Conservation (phyloP, 2,113 vertebrate species). For the Saguinus midas region DNA sequence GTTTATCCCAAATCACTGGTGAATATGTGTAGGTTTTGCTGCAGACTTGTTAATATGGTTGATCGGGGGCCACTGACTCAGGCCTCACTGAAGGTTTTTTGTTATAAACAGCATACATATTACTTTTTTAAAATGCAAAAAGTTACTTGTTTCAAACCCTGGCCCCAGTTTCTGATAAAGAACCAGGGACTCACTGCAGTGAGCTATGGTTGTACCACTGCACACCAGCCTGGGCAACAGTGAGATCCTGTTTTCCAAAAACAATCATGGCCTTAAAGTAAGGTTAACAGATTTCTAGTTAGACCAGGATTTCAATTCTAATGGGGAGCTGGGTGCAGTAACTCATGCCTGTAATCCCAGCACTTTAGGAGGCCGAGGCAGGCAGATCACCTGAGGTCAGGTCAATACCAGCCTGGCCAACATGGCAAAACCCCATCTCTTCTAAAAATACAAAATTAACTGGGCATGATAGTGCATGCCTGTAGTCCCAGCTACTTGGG, state of each 20-base stretch:
- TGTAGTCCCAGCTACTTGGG: too few relatives aligned
- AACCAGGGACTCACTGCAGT: neutral
- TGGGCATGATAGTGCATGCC: too few relatives aligned
- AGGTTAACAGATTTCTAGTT: neutral
- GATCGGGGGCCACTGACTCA: neutral
- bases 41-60: neutral
- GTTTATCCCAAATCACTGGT: neutral
- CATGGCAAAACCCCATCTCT: too few relatives aligned
- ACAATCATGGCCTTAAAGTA: neutral
- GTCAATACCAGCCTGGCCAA: too few relatives aligned
- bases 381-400: too few relatives aligned
- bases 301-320: neutral
- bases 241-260: too few relatives aligned
- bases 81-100: neutral
- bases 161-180: neutral
- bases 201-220: too few relatives aligned
- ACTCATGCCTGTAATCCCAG: too few relatives aligned
- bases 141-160: neutral
- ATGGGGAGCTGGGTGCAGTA: too few relatives aligned
- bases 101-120: accelerated
- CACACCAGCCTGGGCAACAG: neutral
- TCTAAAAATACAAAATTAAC: too few relatives aligned
- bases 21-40: neutral
- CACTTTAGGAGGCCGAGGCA: too few relatives aligned
- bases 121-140: neutral